phyloP scores from a whole-genome alignment of 2,113 vertebrate genomes.

The Tonatia bakeri region DNA sequence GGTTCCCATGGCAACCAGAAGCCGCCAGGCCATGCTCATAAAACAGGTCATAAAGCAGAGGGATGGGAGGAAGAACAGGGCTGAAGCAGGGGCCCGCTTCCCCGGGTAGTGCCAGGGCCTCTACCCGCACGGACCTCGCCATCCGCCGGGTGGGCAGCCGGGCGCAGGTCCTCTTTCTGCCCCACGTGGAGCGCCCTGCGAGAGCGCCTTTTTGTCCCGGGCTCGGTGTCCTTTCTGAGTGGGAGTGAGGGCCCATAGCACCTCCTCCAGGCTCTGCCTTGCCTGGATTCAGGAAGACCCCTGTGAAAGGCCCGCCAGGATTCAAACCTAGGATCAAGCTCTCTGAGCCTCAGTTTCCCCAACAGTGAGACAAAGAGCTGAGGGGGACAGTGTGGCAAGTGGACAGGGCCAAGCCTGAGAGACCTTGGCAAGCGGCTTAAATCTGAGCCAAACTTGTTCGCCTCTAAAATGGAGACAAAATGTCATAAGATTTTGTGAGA shows the following conservation, averaged over 20 bases:
- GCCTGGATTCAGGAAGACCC: background rate
- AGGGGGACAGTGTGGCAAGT: accelerated
- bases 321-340: accelerated
- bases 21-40: conserved; percentile 65
- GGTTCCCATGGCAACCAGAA: conserved; percentile 74
- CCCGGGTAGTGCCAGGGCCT: background rate
- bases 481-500: background rate
- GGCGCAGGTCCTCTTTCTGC: background rate
- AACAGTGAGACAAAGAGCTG: background rate
- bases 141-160: background rate
- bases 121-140: background rate
- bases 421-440: background rate
- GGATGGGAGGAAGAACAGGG: background rate
- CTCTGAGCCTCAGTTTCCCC: background rate
- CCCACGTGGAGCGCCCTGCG: accelerated
- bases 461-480: background rate
- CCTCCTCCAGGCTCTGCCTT: accelerated
- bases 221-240: background rate
- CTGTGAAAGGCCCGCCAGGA: background rate
- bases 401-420: background rate
- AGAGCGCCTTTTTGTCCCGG: background rate
- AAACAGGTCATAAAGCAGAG: conserved; percentile 73
- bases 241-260: background rate
- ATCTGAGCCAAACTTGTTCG: background rate
- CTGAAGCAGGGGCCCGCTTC: background rate